These are phyloP conservation scores for Psix sp. DNA, from an alignment of 1,140 invertebrate species.

Conservation along the genomic window DNA sequence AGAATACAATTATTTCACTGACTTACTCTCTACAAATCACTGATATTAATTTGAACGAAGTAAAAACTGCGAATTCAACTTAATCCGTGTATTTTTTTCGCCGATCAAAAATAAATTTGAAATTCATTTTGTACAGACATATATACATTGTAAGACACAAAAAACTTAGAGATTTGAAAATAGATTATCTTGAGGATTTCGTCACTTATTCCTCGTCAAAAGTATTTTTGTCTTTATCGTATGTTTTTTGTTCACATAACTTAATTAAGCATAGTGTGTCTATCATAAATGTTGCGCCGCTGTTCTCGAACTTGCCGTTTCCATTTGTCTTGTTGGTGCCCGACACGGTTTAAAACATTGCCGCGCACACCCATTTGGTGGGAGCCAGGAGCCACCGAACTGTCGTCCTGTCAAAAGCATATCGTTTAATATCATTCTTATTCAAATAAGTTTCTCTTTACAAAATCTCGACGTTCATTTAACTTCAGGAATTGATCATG, in stretches of 20 bases:
- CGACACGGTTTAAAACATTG: constrained; percentile 95
- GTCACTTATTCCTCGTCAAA: too few relatives aligned
- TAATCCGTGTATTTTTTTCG: too few relatives aligned
- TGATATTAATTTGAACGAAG: too few relatives aligned
- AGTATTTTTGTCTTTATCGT: background rate
- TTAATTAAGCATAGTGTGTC: constrained; percentile 98
- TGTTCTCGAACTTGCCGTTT: constrained; percentile 98
- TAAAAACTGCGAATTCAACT: too few relatives aligned
- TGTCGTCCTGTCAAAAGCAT: constrained; percentile 80
- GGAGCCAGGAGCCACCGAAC: constrained; percentile 78
- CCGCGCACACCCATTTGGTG: constrained; percentile 85
- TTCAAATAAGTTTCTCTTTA: constrained; percentile 19
- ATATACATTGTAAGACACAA: too few relatives aligned
- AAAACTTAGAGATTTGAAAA: too few relatives aligned
- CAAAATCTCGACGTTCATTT: constrained; percentile 26
- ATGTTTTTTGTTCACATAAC: constrained; percentile 12
- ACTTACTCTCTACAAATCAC: too few relatives aligned
- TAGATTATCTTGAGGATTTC: too few relatives aligned
- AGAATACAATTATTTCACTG: too few relatives aligned
- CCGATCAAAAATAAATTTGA: too few relatives aligned
- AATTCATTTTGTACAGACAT: too few relatives aligned
- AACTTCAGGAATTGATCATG: background rate
- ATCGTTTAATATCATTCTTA: constrained; percentile 4
- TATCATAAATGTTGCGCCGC: constrained; percentile 96
- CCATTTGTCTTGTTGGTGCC: constrained; percentile 98